phyloP scores from a whole-genome alignment of 2,888 invertebrate species.

The Hipparchia semele region DNA sequence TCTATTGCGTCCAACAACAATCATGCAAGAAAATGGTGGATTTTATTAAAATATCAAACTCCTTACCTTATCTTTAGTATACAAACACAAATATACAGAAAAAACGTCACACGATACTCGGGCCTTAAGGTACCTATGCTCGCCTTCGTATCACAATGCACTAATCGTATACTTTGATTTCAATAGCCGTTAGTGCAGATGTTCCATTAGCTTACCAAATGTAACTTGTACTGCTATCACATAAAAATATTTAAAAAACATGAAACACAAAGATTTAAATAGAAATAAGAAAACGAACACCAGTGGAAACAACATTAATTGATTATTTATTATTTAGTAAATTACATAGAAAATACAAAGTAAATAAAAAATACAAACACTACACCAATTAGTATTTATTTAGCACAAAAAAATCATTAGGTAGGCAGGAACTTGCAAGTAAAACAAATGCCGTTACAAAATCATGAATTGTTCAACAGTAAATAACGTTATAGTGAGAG shows the following conservation, averaged over 20 bases:
- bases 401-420: not conserved
- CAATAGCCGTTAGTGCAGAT: too few relatives aligned
- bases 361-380: not conserved
- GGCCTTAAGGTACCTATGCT: too few relatives aligned
- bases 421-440: not conserved
- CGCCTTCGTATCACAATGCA: too few relatives aligned
- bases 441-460: not conserved
- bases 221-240: not conserved
- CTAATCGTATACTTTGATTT: too few relatives aligned
- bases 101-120: too few relatives aligned
- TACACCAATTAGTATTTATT: slow-evolving; percentile 17
- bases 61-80: too few relatives aligned
- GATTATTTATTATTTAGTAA: not conserved
- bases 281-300: not conserved
- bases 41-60: too few relatives aligned
- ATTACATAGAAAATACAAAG: slow-evolving; percentile 5
- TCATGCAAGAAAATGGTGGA: too few relatives aligned
- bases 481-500: not conserved
- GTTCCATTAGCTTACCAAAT: not conserved
- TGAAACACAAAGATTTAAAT: not conserved
- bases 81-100: too few relatives aligned
- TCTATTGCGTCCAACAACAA: too few relatives aligned
- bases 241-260: not conserved
- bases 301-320: not conserved
- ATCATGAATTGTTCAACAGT: not conserved